phyloP scores from a whole-genome alignment of 1,140 invertebrate genomes.

The Berghia stephanieae region DNA sequence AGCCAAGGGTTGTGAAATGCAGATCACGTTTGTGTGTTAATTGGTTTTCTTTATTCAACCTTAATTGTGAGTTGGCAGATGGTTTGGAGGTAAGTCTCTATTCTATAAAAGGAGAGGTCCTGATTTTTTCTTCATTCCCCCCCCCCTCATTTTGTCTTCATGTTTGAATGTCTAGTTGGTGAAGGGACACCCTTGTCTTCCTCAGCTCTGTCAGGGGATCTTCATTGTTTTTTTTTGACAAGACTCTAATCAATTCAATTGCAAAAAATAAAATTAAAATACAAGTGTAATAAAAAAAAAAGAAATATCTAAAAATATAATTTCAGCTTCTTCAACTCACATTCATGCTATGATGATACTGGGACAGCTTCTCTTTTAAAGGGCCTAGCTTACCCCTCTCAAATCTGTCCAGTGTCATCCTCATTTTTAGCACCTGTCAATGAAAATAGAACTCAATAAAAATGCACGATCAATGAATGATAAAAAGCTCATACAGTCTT shows the following conservation, averaged over 20 bases:
- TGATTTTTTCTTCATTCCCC: background rate
- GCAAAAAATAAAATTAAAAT: background rate
- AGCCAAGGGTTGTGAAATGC: too few relatives aligned
- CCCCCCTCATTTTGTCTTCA: too few relatives aligned
- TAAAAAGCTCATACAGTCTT: background rate
- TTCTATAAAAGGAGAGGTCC: too few relatives aligned
- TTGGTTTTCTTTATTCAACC: too few relatives aligned
- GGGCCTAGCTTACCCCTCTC: slow-evolving; percentile 84
- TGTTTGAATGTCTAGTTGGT: too few relatives aligned
- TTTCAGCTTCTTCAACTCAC: slow-evolving; percentile 43
- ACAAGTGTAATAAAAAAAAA: background rate
- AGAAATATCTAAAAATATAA: background rate
- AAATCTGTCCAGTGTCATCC: slow-evolving; percentile 87
- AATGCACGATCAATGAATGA: background rate
- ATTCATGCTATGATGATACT: slow-evolving; percentile 58
- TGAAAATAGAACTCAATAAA: slow-evolving; percentile 3
- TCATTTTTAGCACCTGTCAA: slow-evolving; percentile 74
- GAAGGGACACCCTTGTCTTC: too few relatives aligned
- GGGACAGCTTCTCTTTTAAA: slow-evolving; percentile 63
- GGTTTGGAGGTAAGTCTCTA: too few relatives aligned
- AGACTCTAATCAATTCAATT: background rate
- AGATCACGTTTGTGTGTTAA: too few relatives aligned
- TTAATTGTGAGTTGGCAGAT: too few relatives aligned
- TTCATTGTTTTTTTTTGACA: background rate
- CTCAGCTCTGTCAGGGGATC: background rate